Conservation (phyloP, 92 coral and sea anemone species). For the Siderastrea radians region DNA sequence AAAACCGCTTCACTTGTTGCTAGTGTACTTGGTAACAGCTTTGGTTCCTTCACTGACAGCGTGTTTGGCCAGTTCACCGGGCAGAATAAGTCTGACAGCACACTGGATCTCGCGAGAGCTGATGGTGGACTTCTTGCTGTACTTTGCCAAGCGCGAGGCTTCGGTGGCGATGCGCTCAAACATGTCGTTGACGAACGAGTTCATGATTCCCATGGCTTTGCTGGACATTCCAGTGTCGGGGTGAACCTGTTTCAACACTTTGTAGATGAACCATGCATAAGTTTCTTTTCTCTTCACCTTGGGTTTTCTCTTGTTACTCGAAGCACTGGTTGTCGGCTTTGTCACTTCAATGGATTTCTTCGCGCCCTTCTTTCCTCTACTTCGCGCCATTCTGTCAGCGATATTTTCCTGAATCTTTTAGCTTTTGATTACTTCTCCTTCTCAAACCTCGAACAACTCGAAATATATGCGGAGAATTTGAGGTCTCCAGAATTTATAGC, state of each 20-base stretch:
- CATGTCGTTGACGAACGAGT: slow-evolving; percentile 81
- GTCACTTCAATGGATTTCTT: neutral
- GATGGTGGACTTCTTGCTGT: slow-evolving; percentile 80
- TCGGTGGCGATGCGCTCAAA: slow-evolving; percentile 33
- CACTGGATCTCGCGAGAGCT: slow-evolving; percentile 88
- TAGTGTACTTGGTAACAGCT: slow-evolving; percentile 95
- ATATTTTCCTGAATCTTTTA: no score
- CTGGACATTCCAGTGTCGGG: slow-evolving; percentile 79
- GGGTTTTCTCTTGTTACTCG: neutral
- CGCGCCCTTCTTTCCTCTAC: no score
- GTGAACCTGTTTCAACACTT: slow-evolving; percentile 40
- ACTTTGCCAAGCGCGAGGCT: slow-evolving; percentile 16
- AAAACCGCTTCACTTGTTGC: slow-evolving; percentile 74
- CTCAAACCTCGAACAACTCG: no score
- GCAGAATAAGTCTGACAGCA: slow-evolving; percentile 69
- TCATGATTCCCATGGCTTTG: slow-evolving; percentile 87
- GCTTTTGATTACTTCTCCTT: no score
- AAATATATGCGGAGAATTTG: no score
- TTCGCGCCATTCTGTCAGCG: neutral
- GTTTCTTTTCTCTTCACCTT: neutral
- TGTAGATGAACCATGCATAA: neutral
- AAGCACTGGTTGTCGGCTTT: neutral
- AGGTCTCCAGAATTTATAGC: neutral
- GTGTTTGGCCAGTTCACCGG: slow-evolving; percentile 96
- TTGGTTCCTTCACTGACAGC: slow-evolving; percentile 97